These are phyloP conservation scores for Lasiurus borealis DNA, from an alignment of 2,113 vertebrate species.

Conservation along the genomic window DNA sequence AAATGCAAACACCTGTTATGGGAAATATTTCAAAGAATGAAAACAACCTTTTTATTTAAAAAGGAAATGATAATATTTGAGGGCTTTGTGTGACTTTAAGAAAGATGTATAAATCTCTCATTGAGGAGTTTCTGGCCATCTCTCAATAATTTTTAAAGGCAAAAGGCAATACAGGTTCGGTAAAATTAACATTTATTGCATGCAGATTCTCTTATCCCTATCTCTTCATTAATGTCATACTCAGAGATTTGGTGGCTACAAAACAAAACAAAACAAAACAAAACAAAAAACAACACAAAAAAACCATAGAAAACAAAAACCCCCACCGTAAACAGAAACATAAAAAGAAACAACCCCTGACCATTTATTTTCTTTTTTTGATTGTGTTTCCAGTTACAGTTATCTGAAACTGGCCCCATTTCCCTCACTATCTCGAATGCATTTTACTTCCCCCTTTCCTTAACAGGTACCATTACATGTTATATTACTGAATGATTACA, in stretches of 20 bases:
- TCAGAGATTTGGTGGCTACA: background rate
- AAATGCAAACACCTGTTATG: background rate
- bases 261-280: background rate
- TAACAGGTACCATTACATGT: background rate
- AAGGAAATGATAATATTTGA: constrained; percentile 46
- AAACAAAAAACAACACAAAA: background rate
- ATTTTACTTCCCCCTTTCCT: background rate
- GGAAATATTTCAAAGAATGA: constrained; percentile 60
- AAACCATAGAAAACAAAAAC: background rate
- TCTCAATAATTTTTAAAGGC: background rate
- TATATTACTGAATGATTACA: background rate
- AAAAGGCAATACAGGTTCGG: background rate
- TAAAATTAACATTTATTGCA: background rate
- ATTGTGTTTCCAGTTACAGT: background rate
- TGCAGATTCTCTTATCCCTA: background rate
- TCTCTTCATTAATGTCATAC: background rate
- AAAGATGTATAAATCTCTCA: background rate
- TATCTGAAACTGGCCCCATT: background rate
- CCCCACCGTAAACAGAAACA: background rate
- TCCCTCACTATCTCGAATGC: background rate
- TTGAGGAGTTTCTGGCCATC: background rate
- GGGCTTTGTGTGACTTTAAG: background rate
- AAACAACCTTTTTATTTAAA: constrained; percentile 44
- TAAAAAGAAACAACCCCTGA: background rate
- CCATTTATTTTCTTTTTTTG: background rate